A percentile compares a stretch with the other conserved stretches of the same genome.
Conservation (phyloP, 1,140 invertebrate genomes). For the Holotrichia oblita region DNA sequence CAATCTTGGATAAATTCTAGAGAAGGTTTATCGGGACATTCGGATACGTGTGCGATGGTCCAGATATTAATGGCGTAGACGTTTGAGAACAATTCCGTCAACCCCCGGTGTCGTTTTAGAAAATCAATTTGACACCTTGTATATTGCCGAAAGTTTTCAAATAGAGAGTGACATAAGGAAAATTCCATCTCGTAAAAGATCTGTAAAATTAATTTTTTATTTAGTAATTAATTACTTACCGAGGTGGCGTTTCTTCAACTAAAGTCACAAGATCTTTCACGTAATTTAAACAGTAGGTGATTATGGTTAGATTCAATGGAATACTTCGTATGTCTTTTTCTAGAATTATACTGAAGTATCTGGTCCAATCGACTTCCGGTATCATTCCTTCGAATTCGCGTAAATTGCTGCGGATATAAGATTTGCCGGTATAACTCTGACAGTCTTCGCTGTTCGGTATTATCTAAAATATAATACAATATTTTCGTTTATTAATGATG, state of each 20-base stretch:
- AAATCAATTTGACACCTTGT: no score
- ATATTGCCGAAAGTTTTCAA: no score
- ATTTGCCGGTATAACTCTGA: not conserved
- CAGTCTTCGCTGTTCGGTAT: not conserved
- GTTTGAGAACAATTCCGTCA: no score
- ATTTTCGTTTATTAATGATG: no score
- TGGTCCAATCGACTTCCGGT: constrained; percentile 81
- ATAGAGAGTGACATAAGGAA: no score
- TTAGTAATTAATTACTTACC: constrained; percentile 60
- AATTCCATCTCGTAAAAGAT: no score
- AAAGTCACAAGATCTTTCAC: constrained; percentile 64
- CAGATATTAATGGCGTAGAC: no score
- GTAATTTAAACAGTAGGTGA: constrained; percentile 78
- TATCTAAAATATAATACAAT: constrained; percentile 50
- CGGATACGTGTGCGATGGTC: no score
- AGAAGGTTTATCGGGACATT: no score
- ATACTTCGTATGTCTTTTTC: constrained; percentile 62
- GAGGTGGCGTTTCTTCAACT: constrained; percentile 61
- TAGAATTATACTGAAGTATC: constrained; percentile 77
- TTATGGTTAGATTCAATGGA: constrained; percentile 71
- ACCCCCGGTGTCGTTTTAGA: no score
- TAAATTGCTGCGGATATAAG: constrained; percentile 62
- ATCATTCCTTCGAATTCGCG: constrained; percentile 72
- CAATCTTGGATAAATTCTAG: no score
- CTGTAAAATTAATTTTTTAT: no score